Conservation (phyloP, 1,140 invertebrate genomes). For the Pseudomyrmex flavicornis region DNA sequence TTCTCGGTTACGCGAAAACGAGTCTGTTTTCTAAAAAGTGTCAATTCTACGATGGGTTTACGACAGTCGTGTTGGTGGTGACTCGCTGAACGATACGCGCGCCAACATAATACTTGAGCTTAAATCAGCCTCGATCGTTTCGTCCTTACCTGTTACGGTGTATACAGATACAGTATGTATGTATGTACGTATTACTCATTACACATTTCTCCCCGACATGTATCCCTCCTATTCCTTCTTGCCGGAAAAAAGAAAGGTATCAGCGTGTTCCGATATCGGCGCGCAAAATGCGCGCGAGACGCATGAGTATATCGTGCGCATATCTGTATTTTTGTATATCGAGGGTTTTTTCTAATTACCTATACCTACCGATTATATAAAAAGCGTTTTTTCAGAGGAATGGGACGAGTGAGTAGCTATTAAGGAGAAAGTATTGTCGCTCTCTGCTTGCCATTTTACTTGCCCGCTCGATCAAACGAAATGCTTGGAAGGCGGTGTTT, state of each 20-base stretch:
- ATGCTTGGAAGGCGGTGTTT: constrained; percentile 65
- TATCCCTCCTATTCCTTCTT: constrained; percentile 46
- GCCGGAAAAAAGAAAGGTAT: constrained; percentile 31
- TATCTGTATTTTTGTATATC: constrained; percentile 84
- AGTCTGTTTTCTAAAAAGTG: constrained; percentile 39
- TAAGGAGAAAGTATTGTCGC: constrained; percentile 73
- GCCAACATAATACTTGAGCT: constrained; percentile 60
- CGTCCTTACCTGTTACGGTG: constrained; percentile 62
- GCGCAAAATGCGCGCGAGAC: constrained; percentile 9
- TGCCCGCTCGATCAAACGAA: constrained; percentile 69
- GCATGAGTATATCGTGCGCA: constrained; percentile 51
- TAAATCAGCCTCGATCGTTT: constrained; percentile 65
- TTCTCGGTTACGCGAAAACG: constrained; percentile 18
- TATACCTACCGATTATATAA: constrained; percentile 69
- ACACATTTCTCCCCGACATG: constrained; percentile 25
- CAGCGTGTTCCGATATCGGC: constrained; percentile 26
- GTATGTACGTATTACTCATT: constrained; percentile 9
- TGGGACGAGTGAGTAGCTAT: constrained; percentile 77
- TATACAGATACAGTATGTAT: constrained; percentile 46
- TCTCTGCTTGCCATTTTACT: constrained; percentile 79
- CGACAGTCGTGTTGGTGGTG: constrained; percentile 26
- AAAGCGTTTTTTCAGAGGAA: constrained; percentile 72
- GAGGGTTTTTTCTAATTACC: constrained; percentile 82
- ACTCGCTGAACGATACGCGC: constrained; percentile 32
- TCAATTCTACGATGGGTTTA: constrained; percentile 37